Conservation (phyloP, 1,140 invertebrate species). For the Drosophila ohnishii region DNA sequence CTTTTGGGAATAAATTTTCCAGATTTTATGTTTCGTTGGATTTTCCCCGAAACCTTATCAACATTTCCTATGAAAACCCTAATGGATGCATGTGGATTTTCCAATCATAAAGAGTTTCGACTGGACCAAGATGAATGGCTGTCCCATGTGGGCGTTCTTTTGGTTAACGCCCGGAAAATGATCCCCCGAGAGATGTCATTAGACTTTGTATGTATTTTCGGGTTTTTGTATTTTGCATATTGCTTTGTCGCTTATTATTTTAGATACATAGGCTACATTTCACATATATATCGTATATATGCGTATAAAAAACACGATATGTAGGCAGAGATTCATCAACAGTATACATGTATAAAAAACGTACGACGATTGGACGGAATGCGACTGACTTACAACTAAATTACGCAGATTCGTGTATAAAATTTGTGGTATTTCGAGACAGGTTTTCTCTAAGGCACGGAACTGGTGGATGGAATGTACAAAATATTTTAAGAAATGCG, state of each 20-base stretch:
- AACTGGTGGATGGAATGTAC: constrained; percentile 60
- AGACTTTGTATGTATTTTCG: constrained; percentile 27
- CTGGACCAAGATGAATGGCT: constrained; percentile 13
- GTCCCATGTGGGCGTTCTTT: constrained; percentile 29
- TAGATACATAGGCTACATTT: constrained; percentile 45
- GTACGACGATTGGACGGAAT: constrained; percentile 56
- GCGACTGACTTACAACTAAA: constrained; percentile 50
- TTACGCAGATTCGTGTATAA: constrained; percentile 51
- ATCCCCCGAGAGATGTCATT: constrained; percentile 14
- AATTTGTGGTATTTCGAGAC: constrained; percentile 52
- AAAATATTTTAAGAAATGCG: constrained; percentile 36
- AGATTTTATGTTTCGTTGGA: not conserved
- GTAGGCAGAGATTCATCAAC: constrained; percentile 46
- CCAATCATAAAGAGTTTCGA: not conserved
- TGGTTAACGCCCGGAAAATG: constrained; percentile 42
- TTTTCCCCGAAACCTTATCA: not conserved
- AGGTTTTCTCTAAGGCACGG: constrained; percentile 60
- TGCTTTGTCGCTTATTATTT: constrained; percentile 42
- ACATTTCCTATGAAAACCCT: not conserved
- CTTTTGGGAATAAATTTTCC: not conserved
- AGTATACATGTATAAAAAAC: constrained; percentile 28
- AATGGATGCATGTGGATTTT: not conserved
- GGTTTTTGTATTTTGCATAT: constrained; percentile 45
- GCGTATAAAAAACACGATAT: constrained; percentile 57
- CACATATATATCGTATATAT: constrained; percentile 28